Percentiles rank a stretch among this genome's conserved stretches.
Evolutionary conservation across 2,797 vertebrate species (phyloP).

Genomic region (Echiichthys vipera): DNA sequence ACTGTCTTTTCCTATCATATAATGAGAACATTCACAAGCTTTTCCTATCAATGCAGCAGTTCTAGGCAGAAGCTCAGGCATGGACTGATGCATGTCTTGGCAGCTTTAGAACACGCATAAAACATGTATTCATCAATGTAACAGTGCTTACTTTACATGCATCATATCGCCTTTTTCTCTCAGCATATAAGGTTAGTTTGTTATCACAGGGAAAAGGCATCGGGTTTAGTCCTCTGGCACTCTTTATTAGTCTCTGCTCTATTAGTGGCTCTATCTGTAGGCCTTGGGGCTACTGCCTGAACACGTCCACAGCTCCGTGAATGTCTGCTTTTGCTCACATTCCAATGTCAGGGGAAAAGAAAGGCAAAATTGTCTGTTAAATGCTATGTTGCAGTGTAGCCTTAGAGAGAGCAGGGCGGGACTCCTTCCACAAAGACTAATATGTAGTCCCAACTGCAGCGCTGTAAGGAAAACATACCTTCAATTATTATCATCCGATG

Average conservation of each 20-base stretch:
- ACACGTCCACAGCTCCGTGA: slow-evolving; percentile 71
- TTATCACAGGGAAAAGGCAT: background rate
- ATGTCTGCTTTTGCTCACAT: slow-evolving; percentile 68
- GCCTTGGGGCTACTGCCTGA: slow-evolving; percentile 71
- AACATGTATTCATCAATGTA: background rate
- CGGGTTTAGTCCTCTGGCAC: slow-evolving; percentile 19
- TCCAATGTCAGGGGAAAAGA: slow-evolving; percentile 72
- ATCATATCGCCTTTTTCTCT: background rate
- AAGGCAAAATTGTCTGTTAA: slow-evolving; percentile 55
- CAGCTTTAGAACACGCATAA: background rate
- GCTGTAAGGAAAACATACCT: slow-evolving; percentile 7
- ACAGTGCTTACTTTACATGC: background rate
- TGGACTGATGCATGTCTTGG: background rate
- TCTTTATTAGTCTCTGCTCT: slow-evolving; percentile 9
- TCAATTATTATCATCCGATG: slow-evolving; percentile 1
- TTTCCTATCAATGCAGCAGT: background rate
- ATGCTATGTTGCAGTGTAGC: slow-evolving; percentile 35
- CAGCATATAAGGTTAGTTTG: background rate
- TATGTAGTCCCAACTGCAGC: background rate
- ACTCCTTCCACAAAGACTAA: background rate
- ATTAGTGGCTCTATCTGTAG: slow-evolving; percentile 37
- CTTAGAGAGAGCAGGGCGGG: slow-evolving; percentile 20
- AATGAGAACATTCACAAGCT: background rate
- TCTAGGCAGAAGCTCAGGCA: background rate
- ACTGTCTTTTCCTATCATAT: no score